Conservation (phyloP, 2,113 vertebrate genomes). For the Oxyura jamaicensis region DNA sequence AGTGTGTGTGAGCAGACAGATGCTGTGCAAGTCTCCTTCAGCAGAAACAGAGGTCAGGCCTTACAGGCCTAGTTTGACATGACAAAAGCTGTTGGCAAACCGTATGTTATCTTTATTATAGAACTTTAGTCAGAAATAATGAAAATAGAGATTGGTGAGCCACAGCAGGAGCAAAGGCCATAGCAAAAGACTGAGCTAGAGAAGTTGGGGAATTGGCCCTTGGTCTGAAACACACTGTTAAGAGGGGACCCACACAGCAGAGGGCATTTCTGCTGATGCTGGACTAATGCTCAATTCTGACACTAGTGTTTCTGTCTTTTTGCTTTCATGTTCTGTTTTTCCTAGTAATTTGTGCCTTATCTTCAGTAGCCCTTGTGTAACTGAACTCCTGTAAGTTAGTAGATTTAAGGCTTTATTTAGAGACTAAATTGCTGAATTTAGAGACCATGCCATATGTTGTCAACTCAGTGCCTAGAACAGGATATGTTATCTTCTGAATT, state of each 20-base stretch:
- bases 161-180: not conserved
- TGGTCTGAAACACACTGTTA: not conserved
- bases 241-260: not conserved
- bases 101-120: not conserved
- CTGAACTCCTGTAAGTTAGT: not conserved
- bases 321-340: not conserved
- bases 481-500: not conserved
- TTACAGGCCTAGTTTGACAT: conserved; percentile 4
- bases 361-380: not conserved
- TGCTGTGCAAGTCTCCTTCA: not conserved
- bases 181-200: not conserved
- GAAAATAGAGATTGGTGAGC: not conserved
- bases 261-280: not conserved
- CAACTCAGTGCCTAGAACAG: not conserved
- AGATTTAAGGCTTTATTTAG: not conserved
- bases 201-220: not conserved
- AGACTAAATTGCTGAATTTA: not conserved
- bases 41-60: not conserved
- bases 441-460: not conserved
- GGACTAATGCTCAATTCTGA: not conserved
- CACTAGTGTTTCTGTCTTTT: not conserved
- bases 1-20: not conserved
- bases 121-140: not conserved
- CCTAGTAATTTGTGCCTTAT: not conserved
- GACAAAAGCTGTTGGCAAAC: not conserved